phyloP scores from a whole-genome alignment of 2,888 invertebrate genomes.

The Drosophila borealis region DNA sequence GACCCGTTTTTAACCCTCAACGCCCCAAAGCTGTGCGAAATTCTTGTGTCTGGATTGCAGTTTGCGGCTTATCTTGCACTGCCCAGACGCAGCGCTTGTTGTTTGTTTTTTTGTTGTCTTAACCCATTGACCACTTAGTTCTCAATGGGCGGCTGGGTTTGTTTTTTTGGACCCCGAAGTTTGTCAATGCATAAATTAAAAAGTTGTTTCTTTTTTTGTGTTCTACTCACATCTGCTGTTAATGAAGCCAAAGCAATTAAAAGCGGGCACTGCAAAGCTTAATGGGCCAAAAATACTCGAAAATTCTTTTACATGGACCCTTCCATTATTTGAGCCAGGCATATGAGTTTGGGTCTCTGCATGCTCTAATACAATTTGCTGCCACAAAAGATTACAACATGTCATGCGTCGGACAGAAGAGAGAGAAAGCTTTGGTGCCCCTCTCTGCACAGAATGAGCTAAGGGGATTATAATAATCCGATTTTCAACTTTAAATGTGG shows the following conservation, averaged over 20 bases:
- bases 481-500: slow-evolving; percentile 72
- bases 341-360: slow-evolving; percentile 22
- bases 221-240: slow-evolving; percentile 47
- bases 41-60: slow-evolving; percentile 56
- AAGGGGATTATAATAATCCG: slow-evolving; percentile 76
- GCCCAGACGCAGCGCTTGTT: slow-evolving; percentile 39
- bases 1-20: not conserved
- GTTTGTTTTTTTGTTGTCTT: slow-evolving; percentile 42
- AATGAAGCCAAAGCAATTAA: slow-evolving; percentile 75
- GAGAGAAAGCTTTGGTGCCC: not conserved
- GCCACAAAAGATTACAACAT: slow-evolving; percentile 67
- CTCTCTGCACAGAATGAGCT: slow-evolving; percentile 20
- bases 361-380: slow-evolving; percentile 56
- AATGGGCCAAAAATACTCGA: slow-evolving; percentile 41
- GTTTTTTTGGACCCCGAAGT: slow-evolving; percentile 42
- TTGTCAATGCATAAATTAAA: slow-evolving; percentile 81
- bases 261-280: slow-evolving; percentile 38
- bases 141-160: slow-evolving; percentile 9
- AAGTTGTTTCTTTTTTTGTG: slow-evolving; percentile 49
- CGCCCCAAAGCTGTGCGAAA: slow-evolving; percentile 16
- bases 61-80: slow-evolving; percentile 67
- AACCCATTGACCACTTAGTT: slow-evolving; percentile 38
- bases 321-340: slow-evolving; percentile 15
- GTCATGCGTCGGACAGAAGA: slow-evolving; percentile 33
- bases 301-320: slow-evolving; percentile 7